Evolutionary conservation across 2,888 invertebrate genomes (phyloP), one percentile per base, ranked within the genome.

Genomic region (Diaphora mendica): DNA sequence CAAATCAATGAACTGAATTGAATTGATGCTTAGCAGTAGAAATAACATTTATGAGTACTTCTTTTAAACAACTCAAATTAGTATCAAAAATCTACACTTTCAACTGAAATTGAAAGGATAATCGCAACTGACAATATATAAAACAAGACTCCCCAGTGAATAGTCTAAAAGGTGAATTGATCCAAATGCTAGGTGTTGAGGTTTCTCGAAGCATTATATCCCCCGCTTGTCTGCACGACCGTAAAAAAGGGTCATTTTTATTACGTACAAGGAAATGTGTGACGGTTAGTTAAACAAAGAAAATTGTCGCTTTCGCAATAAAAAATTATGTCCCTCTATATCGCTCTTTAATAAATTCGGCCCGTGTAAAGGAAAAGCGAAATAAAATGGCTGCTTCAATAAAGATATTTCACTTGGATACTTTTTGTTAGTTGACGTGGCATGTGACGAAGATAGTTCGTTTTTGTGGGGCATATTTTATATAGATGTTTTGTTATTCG

Each of bases 231-330:
- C 90, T 88, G 87, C 83, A 84, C 83, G 88, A 83, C 89, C 89
- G 89, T 91, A 90, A 91, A 89, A 88, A 91, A 92, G 91, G 91
- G 91, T 90, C 90, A 90, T 87, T 92, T 92, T 92, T 92, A 92
- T 91, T 91, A 86, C 89, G 83, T 83, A 81, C 80, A 83, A 88
- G 86, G 86, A 91, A 90, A 91, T 89, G 90, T 88, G 85, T 85
- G 85, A 89, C 88, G 91, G 91, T 93, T 94, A 91, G 91, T 93
- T 92, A 91, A 90, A 93, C 92, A 93, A 90, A 90, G 88, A 91
- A 91, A 92, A 91, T 92, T 90, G 90, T 88, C 90, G 88, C 89
- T 86, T 87, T 79, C 84, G 86, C 86, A 89, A 90, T 88, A 90
- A 90, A 92, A 91, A 91, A 90, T 89, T 87, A 90, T 87, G 86